Conservation (phyloP, 2,113 vertebrate genomes). For the Poeciliopsis turrubarensis region DNA sequence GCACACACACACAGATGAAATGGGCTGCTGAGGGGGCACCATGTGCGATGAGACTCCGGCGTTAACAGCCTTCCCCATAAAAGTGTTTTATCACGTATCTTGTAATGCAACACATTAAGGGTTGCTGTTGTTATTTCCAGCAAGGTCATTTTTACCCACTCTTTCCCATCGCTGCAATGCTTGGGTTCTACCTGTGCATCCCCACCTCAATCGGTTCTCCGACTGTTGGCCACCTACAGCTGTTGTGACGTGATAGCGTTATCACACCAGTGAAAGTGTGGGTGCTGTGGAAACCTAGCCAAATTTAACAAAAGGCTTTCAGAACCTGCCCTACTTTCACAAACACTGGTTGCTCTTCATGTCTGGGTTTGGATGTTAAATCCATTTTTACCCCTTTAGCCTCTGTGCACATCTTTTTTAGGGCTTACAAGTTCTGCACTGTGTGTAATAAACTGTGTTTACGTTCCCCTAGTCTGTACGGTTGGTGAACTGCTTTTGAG, state of each 20-base stretch:
- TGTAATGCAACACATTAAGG: constrained; percentile 84
- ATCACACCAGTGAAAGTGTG: constrained; percentile 56
- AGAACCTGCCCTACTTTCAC: constrained; percentile 17
- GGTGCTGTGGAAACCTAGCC: constrained; percentile 38
- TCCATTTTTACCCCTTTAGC: not conserved
- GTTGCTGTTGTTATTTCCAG: constrained; percentile 80
- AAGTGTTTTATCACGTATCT: constrained; percentile 84
- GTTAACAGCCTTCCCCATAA: constrained; percentile 80
- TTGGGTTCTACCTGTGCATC: constrained; percentile 1
- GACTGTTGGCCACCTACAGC: constrained; percentile 17
- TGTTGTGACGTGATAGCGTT: constrained; percentile 29
- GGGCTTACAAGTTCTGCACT: constrained; percentile 28
- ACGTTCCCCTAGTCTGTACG: constrained; percentile 25
- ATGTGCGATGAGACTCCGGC: constrained; percentile 57
- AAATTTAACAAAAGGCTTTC: constrained; percentile 12
- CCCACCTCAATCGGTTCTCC: constrained; percentile 11
- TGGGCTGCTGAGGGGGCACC: constrained; percentile 65
- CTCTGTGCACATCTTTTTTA: constrained; percentile 24
- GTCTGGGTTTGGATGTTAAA: constrained; percentile 19
- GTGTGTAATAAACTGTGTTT: constrained; percentile 39
- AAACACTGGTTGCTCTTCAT: constrained; percentile 4
- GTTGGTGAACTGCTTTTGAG: constrained; percentile 58
- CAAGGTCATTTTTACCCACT: constrained; percentile 79
- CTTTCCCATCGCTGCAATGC: constrained; percentile 1
- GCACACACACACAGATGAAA: constrained; percentile 32